Percentiles rank a stretch among this genome's conserved stretches.
phyloP scores from a whole-genome alignment of 64 coral and sea anemone species.

The Actinia tenebrosa region DNA sequence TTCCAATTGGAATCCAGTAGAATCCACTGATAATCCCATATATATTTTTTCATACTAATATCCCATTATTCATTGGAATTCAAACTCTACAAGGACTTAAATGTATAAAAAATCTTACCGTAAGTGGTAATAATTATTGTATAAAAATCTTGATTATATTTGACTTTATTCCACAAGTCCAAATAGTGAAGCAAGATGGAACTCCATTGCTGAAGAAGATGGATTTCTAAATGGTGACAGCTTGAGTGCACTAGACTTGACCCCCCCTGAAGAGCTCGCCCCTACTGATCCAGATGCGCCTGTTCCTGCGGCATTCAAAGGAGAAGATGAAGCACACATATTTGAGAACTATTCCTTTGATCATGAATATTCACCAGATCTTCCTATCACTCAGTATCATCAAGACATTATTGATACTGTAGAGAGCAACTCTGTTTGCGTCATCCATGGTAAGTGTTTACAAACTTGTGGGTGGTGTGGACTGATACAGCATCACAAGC shows the following conservation, averaged over 20 bases:
- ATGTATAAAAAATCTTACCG: too few species aligned
- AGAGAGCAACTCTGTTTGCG: slow-evolving; percentile 90
- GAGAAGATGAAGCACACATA: slow-evolving; percentile 82
- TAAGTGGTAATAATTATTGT: too few species aligned
- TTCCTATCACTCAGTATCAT: slow-evolving; percentile 78
- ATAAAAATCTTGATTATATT: background rate
- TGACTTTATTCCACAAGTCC: background rate
- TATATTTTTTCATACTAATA: too few species aligned
- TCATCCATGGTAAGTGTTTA: slow-evolving; percentile 69
- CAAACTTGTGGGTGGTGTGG: background rate
- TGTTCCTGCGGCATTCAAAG: slow-evolving; percentile 59
- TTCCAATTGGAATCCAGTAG: too few species aligned
- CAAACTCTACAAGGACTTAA: too few species aligned
- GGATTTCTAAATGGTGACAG: slow-evolving; percentile 35
- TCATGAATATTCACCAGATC: slow-evolving; percentile 70
- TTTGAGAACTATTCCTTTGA: slow-evolving; percentile 96
- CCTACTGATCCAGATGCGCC: slow-evolving; percentile 33
- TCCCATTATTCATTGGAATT: too few species aligned
- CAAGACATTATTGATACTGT: slow-evolving; percentile 85
- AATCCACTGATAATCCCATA: too few species aligned
- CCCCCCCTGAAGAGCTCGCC: slow-evolving; percentile 23
- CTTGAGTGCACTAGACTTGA: slow-evolving; percentile 56
- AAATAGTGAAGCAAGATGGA: slow-evolving; percentile 28
- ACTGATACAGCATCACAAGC: too few species aligned
- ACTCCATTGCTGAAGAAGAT: background rate